These are phyloP conservation scores for Drosophila limbata DNA, from an alignment of 2,888 invertebrate species.

Conservation along the genomic window DNA sequence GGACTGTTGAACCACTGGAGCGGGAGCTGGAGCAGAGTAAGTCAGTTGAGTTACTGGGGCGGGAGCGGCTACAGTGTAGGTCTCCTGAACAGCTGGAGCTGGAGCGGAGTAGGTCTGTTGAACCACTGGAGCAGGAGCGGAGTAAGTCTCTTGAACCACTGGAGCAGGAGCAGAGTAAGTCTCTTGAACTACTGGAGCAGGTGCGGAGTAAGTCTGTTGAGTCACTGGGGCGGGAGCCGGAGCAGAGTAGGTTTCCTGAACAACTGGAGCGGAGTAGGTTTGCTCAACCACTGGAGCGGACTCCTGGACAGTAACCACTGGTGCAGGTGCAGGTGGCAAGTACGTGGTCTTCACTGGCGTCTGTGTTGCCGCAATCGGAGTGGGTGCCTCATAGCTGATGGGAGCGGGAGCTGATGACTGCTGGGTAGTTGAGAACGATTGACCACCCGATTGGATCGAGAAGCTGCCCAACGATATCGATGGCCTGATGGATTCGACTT, in stretches of 20 bases:
- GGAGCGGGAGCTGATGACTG: constrained; percentile 28
- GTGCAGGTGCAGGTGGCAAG: constrained; percentile 26
- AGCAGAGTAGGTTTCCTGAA: constrained; percentile 32
- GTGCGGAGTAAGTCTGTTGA: constrained; percentile 37
- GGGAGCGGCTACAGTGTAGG: constrained; percentile 10
- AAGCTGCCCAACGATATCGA: constrained; percentile 76
- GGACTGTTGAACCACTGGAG: constrained; percentile 30
- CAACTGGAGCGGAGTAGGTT: constrained; percentile 27
- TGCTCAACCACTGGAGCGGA: constrained; percentile 40
- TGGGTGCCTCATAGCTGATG: constrained; percentile 47
- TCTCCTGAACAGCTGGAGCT: constrained; percentile 38
- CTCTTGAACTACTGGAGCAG: constrained; percentile 39
- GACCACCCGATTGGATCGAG: constrained; percentile 51
- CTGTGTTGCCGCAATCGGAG: constrained; percentile 48
- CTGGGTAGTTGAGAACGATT: constrained; percentile 25
- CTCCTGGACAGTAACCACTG: constrained; percentile 22
- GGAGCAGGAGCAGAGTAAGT: constrained; percentile 12
- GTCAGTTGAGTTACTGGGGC: constrained; percentile 34
- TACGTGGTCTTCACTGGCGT: constrained; percentile 38
- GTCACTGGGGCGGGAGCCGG: constrained; percentile 32
- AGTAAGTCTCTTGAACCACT: constrained; percentile 34
- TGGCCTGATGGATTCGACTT: constrained; percentile 71
- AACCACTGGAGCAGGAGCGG: constrained; percentile 29
- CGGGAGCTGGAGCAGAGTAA: constrained; percentile 31
- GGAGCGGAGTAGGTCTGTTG: constrained; percentile 41